phyloP scores from a whole-genome alignment of 2,113 vertebrate genomes.

The Urocynchramus pylzowi region DNA sequence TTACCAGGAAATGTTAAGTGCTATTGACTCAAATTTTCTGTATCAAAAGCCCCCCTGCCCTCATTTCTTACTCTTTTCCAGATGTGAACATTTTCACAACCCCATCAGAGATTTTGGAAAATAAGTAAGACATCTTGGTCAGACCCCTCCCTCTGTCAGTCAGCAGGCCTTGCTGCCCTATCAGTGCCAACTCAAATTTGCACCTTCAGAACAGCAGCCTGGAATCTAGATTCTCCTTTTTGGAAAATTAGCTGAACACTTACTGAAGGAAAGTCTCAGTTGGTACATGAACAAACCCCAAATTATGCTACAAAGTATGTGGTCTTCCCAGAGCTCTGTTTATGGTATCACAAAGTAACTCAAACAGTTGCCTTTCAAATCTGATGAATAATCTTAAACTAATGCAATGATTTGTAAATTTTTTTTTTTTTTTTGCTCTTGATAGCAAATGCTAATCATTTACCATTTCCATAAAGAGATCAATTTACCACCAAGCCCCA shows the following conservation, averaged over 20 bases:
- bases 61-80: neutral
- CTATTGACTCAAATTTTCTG: neutral
- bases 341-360: slow-evolving; percentile 21
- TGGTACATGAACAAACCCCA: neutral
- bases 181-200: neutral
- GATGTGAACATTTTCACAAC: neutral
- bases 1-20: neutral
- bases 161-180: neutral
- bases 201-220: neutral
- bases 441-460: slow-evolving; percentile 11
- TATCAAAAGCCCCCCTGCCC: neutral
- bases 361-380: slow-evolving; percentile 14
- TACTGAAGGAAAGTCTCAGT: neutral
- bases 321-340: slow-evolving; percentile 12
- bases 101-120: neutral
- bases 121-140: neutral
- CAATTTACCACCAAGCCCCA: neutral
- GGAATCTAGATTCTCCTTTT: neutral
- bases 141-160: neutral
- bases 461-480: neutral
- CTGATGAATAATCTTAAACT: slow-evolving; percentile 59
- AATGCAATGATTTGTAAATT: slow-evolving; percentile 40
- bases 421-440: neutral
- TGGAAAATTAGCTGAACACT: neutral
- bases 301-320: neutral